Conservation (phyloP, 2,888 invertebrate genomes). For the Endotricha flammealis region DNA sequence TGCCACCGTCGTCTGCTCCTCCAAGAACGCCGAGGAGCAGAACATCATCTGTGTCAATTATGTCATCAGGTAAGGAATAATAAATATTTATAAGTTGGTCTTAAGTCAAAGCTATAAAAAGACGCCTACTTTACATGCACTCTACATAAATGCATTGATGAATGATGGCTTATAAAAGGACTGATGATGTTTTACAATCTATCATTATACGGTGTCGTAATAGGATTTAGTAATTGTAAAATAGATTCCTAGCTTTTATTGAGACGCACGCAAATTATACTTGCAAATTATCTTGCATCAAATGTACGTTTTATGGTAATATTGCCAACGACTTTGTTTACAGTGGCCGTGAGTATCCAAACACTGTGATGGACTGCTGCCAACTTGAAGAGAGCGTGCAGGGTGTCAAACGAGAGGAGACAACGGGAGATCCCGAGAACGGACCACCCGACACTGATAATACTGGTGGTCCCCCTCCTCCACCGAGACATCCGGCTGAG, state of each 20-base stretch:
- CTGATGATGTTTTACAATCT: background rate
- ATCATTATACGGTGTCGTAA: conserved; percentile 1
- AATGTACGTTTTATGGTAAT: conserved; percentile 6
- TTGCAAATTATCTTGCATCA: background rate
- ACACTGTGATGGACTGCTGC: conserved; percentile 95
- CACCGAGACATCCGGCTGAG: conserved; percentile 56
- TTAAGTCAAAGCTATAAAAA: conserved; percentile 3
- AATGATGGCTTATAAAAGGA: background rate
- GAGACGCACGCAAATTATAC: background rate
- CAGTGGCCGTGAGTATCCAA: conserved; percentile 92
- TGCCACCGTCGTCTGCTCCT: conserved; percentile 96
- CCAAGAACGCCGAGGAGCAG: conserved; percentile 97
- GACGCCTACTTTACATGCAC: background rate
- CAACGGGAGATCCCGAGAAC: conserved; percentile 89
- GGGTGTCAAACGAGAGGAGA: conserved; percentile 90
- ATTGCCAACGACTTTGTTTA: conserved; percentile 28
- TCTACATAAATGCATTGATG: background rate
- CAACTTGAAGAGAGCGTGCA: conserved; percentile 91
- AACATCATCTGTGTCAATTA: conserved; percentile 98
- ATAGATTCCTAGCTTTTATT: background rate
- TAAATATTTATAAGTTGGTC: conserved; percentile 3
- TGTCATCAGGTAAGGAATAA: conserved; percentile 88
- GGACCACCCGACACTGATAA: conserved; percentile 92
- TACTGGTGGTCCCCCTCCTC: conserved; percentile 57
- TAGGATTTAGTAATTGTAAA: background rate